These are phyloP conservation scores for Lacerta agilis DNA, from an alignment of 2,797 vertebrate genomes.

Conservation along the genomic window DNA sequence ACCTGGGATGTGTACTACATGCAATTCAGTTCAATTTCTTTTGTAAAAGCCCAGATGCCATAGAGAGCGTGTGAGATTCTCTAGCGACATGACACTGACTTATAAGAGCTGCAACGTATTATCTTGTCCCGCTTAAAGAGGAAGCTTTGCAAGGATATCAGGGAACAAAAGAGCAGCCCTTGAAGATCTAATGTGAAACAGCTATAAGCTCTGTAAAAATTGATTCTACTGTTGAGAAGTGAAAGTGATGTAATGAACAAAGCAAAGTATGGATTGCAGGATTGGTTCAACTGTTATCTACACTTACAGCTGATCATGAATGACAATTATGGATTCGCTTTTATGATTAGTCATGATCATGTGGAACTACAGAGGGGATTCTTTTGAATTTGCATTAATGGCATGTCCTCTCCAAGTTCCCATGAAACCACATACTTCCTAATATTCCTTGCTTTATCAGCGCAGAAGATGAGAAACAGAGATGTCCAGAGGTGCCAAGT, in stretches of 20 bases:
- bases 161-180: background rate
- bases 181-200: background rate
- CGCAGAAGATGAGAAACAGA: background rate
- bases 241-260: conserved; percentile 1
- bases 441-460: background rate
- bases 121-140: background rate
- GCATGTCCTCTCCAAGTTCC: background rate
- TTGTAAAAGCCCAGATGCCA: background rate
- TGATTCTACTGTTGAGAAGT: background rate
- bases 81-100: background rate
- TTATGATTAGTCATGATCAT: background rate
- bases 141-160: background rate
- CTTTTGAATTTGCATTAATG: background rate
- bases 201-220: background rate
- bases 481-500: no score
- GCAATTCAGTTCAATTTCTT: background rate
- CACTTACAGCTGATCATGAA: background rate
- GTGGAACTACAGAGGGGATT: background rate
- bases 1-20: background rate
- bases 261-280: background rate
- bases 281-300: background rate
- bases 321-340: background rate
- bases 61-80: background rate
- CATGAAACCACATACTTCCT: background rate
- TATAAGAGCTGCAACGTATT: background rate